Percentiles rank a stretch among this genome's conserved stretches.
Conservation (phyloP, 2,888 invertebrate genomes). For the Drosophila prolongata region DNA sequence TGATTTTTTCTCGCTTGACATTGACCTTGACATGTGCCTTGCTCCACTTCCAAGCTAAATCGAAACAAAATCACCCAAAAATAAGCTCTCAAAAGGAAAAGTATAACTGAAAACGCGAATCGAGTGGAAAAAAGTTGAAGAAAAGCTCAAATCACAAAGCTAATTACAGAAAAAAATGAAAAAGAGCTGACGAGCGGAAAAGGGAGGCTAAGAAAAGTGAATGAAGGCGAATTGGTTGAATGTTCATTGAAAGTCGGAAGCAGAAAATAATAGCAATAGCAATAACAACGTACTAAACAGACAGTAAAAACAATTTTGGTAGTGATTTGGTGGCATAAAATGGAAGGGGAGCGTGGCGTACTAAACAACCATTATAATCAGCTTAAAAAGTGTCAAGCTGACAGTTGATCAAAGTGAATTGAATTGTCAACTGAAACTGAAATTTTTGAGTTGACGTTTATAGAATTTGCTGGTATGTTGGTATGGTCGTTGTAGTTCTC, state of each 20-base stretch:
- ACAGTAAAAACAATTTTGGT: neutral
- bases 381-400: slow-evolving; percentile 63
- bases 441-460: slow-evolving; percentile 4
- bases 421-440: slow-evolving; percentile 63
- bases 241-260: slow-evolving; percentile 21
- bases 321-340: neutral
- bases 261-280: slow-evolving; percentile 2
- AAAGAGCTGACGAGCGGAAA: slow-evolving; percentile 5
- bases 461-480: slow-evolving; percentile 7
- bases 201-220: neutral
- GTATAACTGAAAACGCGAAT: slow-evolving; percentile 47
- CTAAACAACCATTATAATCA: slow-evolving; percentile 65
- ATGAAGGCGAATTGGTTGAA: slow-evolving; percentile 3
- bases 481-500: slow-evolving; percentile 11
- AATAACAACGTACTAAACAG: slow-evolving; percentile 5
- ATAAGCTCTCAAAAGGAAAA: slow-evolving; percentile 57
- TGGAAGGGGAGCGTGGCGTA: neutral
- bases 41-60: slow-evolving; percentile 47
- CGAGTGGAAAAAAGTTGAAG: slow-evolving; percentile 33
- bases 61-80: slow-evolving; percentile 20
- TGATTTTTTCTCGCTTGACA: slow-evolving; percentile 34
- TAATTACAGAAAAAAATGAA: slow-evolving; percentile 39
- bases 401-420: slow-evolving; percentile 66
- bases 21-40: slow-evolving; percentile 61
- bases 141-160: slow-evolving; percentile 51